Evolutionary conservation across 2,113 vertebrate genomes (phyloP), one percentile per base, ranked within the genome.

Genomic region (Engystomops pustulosus): DNA sequence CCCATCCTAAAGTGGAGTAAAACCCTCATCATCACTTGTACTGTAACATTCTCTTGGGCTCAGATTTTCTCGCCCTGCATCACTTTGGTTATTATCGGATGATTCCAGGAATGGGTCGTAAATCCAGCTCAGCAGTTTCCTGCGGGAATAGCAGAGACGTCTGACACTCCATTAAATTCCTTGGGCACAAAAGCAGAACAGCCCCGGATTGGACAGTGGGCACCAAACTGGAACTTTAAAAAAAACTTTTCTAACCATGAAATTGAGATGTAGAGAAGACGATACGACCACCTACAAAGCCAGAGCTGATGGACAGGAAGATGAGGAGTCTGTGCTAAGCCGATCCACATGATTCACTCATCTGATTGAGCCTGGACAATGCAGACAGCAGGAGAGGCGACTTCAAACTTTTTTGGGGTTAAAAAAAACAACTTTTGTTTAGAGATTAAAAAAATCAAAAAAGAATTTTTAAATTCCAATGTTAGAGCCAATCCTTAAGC

Each of bases 221-320:
- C 20, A 47, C 36, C 20, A 6, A 55, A 45, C 49, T 55, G 30
- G 12, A 58, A 38, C 74, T 77, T 45, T 58, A 58, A 34, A 58
- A 58, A 10, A 12, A 36, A 58, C 34, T 25, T 55, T 51, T 55
- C 49, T 55, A 20, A 58, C 74, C 51, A 77, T 77, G 32, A 58
- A 77, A 58, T 36, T n/a, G 10, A 77, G 74, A 77, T 72, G 23
- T 14, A 15, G 44, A 6, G 32, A 20, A 30, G 18, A 67, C 10
- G 38, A 20, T 23, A 6, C 32, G 36, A 45, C 77, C 77, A 79
- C 77, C 77, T 30, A 67, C 34, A 14, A 15, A 30, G 77, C 58
- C n/a, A 25, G 60, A 41, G 8, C 25, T n/a, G 77, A 67, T 23
- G 32, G 58, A 7, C 38, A 30, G 36, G 23, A 34, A 49, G 60